A percentile compares a stretch with the other conserved stretches of the same genome.
Conservation (phyloP, 2,113 vertebrate species). For the Erinaceus europaeus region DNA sequence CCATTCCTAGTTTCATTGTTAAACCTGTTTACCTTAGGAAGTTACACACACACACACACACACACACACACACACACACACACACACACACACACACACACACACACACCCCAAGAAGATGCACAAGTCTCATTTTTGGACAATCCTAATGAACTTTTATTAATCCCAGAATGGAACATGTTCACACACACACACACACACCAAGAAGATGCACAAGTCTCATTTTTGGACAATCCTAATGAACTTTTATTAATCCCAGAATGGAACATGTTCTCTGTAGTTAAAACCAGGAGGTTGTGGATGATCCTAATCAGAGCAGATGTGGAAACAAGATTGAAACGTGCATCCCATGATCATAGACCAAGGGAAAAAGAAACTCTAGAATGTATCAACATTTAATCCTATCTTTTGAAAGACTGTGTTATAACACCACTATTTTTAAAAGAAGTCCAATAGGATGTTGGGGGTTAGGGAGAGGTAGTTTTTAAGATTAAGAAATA, state of each 20-base stretch:
- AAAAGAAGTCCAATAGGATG: too few species aligned
- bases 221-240: background rate
- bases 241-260: background rate
- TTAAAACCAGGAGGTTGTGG: background rate
- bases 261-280: background rate
- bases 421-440: too few species aligned
- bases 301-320: background rate
- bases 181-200: background rate
- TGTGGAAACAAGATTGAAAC: background rate
- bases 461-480: background rate
- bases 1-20: background rate
- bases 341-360: background rate
- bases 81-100: too few species aligned
- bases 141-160: background rate
- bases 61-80: too few species aligned
- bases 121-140: too few species aligned
- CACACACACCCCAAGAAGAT: too few species aligned
- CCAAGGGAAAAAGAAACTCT: background rate
- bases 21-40: background rate
- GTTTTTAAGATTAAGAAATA: background rate
- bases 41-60: too few species aligned
- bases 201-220: background rate
- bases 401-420: too few species aligned
- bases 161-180: background rate
- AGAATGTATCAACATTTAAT: background rate